A percentile compares a stretch with the other conserved stretches of the same genome.
Evolutionary conservation across 1,140 invertebrate genomes (phyloP).

Genomic region (Drosophila athabasca): DNA sequence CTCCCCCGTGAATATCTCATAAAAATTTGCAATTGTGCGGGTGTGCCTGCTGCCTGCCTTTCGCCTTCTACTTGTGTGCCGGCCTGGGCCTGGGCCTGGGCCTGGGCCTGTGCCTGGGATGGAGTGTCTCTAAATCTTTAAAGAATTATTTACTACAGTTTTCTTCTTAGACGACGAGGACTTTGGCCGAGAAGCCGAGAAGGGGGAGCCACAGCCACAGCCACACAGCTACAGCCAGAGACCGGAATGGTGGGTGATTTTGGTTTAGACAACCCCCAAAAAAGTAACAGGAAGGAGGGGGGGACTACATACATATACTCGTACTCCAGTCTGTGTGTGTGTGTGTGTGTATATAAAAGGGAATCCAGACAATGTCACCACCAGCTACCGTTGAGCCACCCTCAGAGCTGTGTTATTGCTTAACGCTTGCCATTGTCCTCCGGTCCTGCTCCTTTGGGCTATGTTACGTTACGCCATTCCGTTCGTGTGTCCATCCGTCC

Average conservation of each 20-base stretch:
- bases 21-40: constrained; percentile 77
- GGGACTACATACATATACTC: not conserved
- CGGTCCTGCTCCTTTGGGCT: not conserved
- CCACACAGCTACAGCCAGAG: too few species aligned
- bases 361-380: constrained; percentile 73
- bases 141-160: constrained; percentile 81
- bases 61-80: constrained; percentile 3
- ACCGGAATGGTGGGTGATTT: constrained; percentile 30
- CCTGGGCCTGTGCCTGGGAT: too few species aligned
- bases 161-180: constrained; percentile 40
- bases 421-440: constrained; percentile 70
- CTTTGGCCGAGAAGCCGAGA: too few species aligned
- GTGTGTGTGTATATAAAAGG: constrained; percentile 2
- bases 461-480: constrained; percentile 11
- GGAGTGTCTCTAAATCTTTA: constrained; percentile 79
- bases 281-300: constrained; percentile 1
- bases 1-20: constrained; percentile 58
- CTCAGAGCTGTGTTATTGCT: constrained; percentile 66
- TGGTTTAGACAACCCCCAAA: constrained; percentile 37
- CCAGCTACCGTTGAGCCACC: constrained; percentile 76
- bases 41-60: constrained; percentile 40
- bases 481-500: constrained; percentile 16
- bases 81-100: too few species aligned
- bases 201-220: too few species aligned
- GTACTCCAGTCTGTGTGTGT: not conserved